phyloP scores from a whole-genome alignment of 2,888 invertebrate species.

The Ophion costatus region DNA sequence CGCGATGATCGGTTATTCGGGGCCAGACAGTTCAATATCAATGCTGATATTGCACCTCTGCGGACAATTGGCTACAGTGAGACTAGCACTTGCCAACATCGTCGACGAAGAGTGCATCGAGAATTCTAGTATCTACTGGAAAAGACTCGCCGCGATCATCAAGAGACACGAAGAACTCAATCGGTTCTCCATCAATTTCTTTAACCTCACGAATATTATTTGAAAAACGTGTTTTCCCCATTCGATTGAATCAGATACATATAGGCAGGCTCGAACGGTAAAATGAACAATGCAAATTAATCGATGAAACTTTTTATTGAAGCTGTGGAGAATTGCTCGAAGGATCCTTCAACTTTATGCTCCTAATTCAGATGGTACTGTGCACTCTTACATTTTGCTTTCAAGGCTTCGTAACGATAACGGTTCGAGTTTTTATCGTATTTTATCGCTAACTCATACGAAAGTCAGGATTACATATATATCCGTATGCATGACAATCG shows the following conservation, averaged over 20 bases:
- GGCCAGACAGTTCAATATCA: slow-evolving; percentile 72
- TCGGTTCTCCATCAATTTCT: slow-evolving; percentile 34
- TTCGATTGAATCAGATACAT: too few relatives aligned
- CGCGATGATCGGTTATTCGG: slow-evolving; percentile 71
- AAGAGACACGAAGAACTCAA: slow-evolving; percentile 65
- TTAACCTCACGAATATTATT: neutral
- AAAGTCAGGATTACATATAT: neutral
- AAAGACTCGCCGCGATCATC: slow-evolving; percentile 51
- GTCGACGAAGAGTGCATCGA: slow-evolving; percentile 44
- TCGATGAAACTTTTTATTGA: slow-evolving; percentile 6
- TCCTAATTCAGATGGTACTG: slow-evolving; percentile 68
- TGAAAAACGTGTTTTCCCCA: neutral
- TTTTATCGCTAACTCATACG: neutral
- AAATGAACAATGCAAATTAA: neutral
- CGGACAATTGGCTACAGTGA: slow-evolving; percentile 70
- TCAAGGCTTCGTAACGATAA: slow-evolving; percentile 67
- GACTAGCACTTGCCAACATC: slow-evolving; percentile 48
- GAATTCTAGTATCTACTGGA: slow-evolving; percentile 41
- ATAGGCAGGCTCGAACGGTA: neutral
- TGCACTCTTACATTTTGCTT: slow-evolving; percentile 69
- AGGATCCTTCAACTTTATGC: slow-evolving; percentile 66
- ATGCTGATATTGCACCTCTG: slow-evolving; percentile 74
- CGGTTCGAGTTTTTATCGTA: slow-evolving; percentile 50
- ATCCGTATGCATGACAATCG: neutral
- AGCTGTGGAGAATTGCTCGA: slow-evolving; percentile 57